Evolutionary conservation across 1,140 invertebrate genomes (phyloP).

Genomic region (Pristionchus pacificus): DNA sequence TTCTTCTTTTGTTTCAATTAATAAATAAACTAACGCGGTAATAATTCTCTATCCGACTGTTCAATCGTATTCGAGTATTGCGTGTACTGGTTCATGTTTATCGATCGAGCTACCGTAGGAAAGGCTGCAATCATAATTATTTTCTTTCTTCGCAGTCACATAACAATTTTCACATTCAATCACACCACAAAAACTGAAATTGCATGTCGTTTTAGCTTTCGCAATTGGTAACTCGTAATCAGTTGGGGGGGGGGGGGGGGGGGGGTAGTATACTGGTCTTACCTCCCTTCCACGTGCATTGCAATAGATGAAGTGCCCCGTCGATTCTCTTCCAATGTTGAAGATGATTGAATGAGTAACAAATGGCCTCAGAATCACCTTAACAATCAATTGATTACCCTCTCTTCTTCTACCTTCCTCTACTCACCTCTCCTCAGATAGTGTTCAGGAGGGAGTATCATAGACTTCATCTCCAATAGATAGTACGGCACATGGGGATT

Average conservation of each 20-base stretch:
- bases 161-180: too few species aligned
- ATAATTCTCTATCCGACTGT: not conserved
- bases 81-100: not conserved
- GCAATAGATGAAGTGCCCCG: conserved; percentile 86
- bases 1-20: too few species aligned
- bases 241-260: too few species aligned
- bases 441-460: conserved; percentile 93
- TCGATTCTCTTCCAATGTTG: conserved; percentile 88
- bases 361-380: conserved; percentile 87
- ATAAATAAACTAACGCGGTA: not conserved
- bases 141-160: too few species aligned
- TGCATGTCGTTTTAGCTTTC: too few species aligned
- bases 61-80: not conserved
- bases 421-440: conserved; percentile 80
- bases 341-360: conserved; percentile 93
- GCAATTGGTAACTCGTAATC: too few species aligned
- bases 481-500: conserved; percentile 98
- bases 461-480: conserved; percentile 84
- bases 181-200: too few species aligned
- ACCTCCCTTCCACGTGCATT: conserved; percentile 92
- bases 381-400: not conserved
- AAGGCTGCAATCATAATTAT: not conserved
- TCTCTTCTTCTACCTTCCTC: too few species aligned
- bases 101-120: not conserved
- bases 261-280: too few species aligned